These are phyloP conservation scores for Corythoichthys haematopterus DNA, from an alignment of 2,113 vertebrate species.

Conservation along the genomic window DNA sequence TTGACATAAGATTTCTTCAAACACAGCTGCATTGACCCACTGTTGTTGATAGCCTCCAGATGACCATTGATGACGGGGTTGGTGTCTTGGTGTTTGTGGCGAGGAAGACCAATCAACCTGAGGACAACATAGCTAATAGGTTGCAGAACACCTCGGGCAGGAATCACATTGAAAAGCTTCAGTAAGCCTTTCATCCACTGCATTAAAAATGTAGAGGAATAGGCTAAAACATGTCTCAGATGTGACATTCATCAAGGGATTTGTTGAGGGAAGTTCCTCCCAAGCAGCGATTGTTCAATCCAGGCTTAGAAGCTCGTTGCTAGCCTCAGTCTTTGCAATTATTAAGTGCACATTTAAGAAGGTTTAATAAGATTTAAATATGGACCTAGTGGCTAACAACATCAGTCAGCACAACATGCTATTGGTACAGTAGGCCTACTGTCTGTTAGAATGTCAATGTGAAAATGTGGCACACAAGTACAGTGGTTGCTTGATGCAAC, in stretches of 20 bases:
- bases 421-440: neutral
- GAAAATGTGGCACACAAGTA: neutral
- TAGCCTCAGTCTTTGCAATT: neutral
- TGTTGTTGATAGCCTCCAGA: conserved; percentile 26
- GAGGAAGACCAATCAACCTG: conserved; percentile 24
- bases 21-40: conserved; percentile 24
- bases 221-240: neutral
- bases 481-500: neutral
- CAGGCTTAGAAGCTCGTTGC: neutral
- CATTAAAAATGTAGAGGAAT: neutral
- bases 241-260: neutral
- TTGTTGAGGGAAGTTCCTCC: conserved; percentile 3
- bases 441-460: neutral
- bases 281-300: neutral
- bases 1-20: conserved; percentile 24
- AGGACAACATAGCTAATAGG: conserved; percentile 30
- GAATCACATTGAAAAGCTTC: conserved; percentile 1
- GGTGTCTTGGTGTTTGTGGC: conserved; percentile 17
- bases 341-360: neutral
- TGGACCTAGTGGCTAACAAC: neutral
- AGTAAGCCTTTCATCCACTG: conserved; percentile 8
- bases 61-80: conserved; percentile 40
- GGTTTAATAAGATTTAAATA: neutral
- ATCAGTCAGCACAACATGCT: neutral
- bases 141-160: conserved; percentile 10